Evolutionary conservation across 2,113 vertebrate genomes (phyloP), one percentile per base, ranked within the genome.

Genomic region (Alligator mississippiensis): DNA sequence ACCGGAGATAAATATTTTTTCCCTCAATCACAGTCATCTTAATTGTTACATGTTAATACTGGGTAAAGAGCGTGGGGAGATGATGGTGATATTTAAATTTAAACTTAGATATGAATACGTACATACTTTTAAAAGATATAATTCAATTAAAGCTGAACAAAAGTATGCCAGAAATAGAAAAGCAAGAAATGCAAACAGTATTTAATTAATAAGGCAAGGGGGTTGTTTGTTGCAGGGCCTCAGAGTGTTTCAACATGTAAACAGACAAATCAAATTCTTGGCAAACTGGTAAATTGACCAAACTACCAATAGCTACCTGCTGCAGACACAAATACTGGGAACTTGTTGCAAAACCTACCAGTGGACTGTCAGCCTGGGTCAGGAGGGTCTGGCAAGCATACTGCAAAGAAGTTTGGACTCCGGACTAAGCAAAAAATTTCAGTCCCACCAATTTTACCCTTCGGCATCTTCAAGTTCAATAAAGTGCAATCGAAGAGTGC

Each of bases 201-300:
- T 85, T 78, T 22, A 84, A 11, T 60, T 47, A 47, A 47, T 9
- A 47, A 47, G 47, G 47, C 47, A 47, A 47, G 47, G 47, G 47
- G 47, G 7, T 47, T 7, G 47, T 47, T 47, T 47, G 47, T 47
- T 28, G 72, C 13, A 76, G 34, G 76, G 64, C 77, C 83, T 85
- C 5, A 47, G 3, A 70, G 64, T 62, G 61, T 5, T 47, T 72
- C 30, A 72, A 75, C 55, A 84, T 0, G 0, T 58, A 90, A 83
- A 70, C 30, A 47, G 47, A 47, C 47, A 9, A 47, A 47, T 47
- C 6, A 63, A 68, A 34, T 54, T 81, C 54, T 62, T 38, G 72
- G 77, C 79, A 91, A 30, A 2, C 47, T 76, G 16, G 2, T 82
- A 70, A 82, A 47, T 47, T 47, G 47, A 47, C 47, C 47, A 47